phyloP scores from a whole-genome alignment of 2,888 invertebrate species.

The Horisme vitalbata region DNA sequence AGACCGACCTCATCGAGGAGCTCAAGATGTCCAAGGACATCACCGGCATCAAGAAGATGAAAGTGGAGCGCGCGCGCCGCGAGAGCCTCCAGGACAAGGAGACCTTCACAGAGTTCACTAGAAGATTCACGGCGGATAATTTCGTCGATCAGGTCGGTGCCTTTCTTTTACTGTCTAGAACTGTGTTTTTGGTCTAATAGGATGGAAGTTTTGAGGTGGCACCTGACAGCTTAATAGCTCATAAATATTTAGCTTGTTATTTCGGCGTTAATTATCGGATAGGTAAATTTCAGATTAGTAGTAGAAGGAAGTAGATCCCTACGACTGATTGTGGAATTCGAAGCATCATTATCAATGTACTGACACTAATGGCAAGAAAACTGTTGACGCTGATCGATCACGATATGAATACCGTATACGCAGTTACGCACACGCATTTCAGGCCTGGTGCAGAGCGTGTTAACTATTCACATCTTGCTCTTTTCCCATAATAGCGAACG shows the following conservation, averaged over 20 bases:
- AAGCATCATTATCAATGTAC: constrained; percentile 19
- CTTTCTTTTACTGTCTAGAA: constrained; percentile 32
- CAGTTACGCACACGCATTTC: constrained; percentile 17
- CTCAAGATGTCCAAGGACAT: constrained; percentile 96
- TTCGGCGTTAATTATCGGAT: constrained; percentile 11
- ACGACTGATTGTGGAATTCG: constrained; percentile 9
- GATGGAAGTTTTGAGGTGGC: constrained; percentile 27
- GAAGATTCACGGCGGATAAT: constrained; percentile 91
- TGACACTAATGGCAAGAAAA: constrained; percentile 32
- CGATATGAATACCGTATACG: constrained; percentile 30
- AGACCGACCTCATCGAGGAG: constrained; percentile 95
- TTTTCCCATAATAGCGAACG: constrained; percentile 1
- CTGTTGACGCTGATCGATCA: constrained; percentile 29
- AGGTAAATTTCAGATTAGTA: constrained; percentile 9
- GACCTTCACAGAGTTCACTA: constrained; percentile 91
- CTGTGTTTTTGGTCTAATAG: constrained; percentile 24
- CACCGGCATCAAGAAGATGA: constrained; percentile 96
- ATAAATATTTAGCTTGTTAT: constrained; percentile 11
- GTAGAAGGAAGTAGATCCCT: constrained; percentile 12
- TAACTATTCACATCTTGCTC: constrained; percentile 9
- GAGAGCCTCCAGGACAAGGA: constrained; percentile 93
- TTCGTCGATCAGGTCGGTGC: constrained; percentile 94
- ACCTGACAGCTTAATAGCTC: constrained; percentile 24
- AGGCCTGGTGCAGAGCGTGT: constrained; percentile 6
- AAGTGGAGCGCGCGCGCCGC: constrained; percentile 93